Conservation (phyloP, 1,140 invertebrate genomes). For the Sitobion miscanthi region DNA sequence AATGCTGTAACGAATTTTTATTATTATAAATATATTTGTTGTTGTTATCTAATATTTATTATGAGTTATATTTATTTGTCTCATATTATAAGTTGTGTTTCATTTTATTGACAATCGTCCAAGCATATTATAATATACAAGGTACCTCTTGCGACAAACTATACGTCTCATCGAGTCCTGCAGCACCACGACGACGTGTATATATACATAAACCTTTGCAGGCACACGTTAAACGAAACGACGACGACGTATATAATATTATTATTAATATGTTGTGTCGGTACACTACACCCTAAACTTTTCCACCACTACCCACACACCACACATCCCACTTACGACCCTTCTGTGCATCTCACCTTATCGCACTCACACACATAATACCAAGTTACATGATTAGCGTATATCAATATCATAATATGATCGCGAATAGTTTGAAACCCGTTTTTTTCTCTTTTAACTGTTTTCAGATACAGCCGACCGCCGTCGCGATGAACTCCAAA, state of each 20-base stretch:
- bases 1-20: background rate
- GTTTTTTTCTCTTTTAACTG: constrained; percentile 15
- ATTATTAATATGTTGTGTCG: background rate
- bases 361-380: no score
- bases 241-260: background rate
- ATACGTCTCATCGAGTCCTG: background rate
- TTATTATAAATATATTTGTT: background rate
- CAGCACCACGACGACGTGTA: background rate
- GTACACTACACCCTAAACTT: background rate
- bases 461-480: background rate
- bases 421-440: background rate
- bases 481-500: constrained; percentile 33
- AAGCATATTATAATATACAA: background rate
- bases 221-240: constrained; percentile 11
- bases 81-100: background rate
- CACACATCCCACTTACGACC: background rate
- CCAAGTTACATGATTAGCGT: background rate
- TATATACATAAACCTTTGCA: background rate
- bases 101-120: background rate
- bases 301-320: background rate
- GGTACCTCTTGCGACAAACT: background rate
- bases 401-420: background rate
- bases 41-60: background rate
- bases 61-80: background rate
- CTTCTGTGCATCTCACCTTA: background rate